Evolutionary conservation across 2,113 vertebrate species (phyloP).

Genomic region (Pandion haliaetus): DNA sequence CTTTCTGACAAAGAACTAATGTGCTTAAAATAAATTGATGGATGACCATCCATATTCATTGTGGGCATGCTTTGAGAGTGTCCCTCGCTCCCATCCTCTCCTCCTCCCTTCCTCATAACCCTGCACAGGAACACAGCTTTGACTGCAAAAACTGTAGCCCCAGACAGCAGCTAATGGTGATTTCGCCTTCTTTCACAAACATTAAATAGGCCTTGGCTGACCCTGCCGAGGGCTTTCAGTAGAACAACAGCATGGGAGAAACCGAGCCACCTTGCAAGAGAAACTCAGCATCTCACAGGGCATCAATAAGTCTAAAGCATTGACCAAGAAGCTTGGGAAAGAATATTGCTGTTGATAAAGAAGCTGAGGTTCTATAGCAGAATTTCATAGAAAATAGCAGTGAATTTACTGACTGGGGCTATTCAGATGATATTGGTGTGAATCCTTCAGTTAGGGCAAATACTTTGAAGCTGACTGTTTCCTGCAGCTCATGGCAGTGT

Average conservation of each 20-base stretch:
- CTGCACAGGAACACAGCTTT: constrained; percentile 20
- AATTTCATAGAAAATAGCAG: constrained; percentile 3
- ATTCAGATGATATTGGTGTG: constrained; percentile 17
- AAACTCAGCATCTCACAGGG: constrained; percentile 2
- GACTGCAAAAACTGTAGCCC: not conserved
- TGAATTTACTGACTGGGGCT: not conserved
- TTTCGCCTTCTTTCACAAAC: constrained; percentile 10
- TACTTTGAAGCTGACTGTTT: constrained; percentile 56
- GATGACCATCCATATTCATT: constrained; percentile 70
- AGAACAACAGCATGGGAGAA: constrained; percentile 27
- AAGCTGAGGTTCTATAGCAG: not conserved
- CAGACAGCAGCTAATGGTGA: constrained; percentile 15
- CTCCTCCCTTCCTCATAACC: not conserved
- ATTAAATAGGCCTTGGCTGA: constrained; percentile 39
- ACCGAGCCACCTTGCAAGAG: not conserved
- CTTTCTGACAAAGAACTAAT: constrained; percentile 68
- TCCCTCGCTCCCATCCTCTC: not conserved
- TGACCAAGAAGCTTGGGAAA: constrained; percentile 37
- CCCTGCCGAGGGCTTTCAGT: constrained; percentile 24
- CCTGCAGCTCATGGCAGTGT: constrained; percentile 16
- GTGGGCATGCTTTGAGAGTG: constrained; percentile 47
- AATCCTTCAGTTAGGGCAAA: constrained; percentile 44
- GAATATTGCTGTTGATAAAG: not conserved
- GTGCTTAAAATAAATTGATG: constrained; percentile 79
- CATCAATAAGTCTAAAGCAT: constrained; percentile 17